These are phyloP conservation scores for Bergia puertoricense DNA, from an alignment of 92 coral and sea anemone species.

Conservation along the genomic window DNA sequence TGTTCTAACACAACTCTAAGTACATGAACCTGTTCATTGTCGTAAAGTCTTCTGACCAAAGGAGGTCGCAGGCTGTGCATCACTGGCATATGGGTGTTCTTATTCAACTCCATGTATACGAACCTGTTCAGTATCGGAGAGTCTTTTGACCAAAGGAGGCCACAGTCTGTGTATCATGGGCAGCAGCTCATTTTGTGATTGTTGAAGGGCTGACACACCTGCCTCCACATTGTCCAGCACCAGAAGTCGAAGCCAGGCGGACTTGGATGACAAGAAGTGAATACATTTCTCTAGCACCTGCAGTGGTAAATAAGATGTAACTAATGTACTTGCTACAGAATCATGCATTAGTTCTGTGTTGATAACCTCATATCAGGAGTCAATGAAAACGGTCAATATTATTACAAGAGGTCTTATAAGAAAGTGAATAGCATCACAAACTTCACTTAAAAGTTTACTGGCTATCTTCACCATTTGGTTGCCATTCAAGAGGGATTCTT, in stretches of 20 bases:
- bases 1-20: not conserved
- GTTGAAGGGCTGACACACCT: slow-evolving; percentile 67
- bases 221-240: slow-evolving; percentile 81
- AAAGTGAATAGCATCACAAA: no score
- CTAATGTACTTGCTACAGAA: no score
- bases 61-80: slow-evolving; percentile 84
- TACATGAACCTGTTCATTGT: slow-evolving; percentile 66
- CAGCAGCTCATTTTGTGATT: slow-evolving; percentile 80
- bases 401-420: no score
- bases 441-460: no score
- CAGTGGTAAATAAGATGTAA: not conserved
- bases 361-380: not conserved
- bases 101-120: not conserved
- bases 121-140: slow-evolving; percentile 84
- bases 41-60: slow-evolving; percentile 69
- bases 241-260: slow-evolving; percentile 73
- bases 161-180: slow-evolving; percentile 95
- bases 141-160: slow-evolving; percentile 83
- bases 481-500: no score
- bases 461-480: no score
- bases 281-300: slow-evolving; percentile 94
- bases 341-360: no score
- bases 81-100: not conserved
- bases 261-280: slow-evolving; percentile 83
- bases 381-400: not conserved